Percentiles rank a stretch among this genome's conserved stretches.
Conservation (phyloP, 2,888 invertebrate species). For the Nephrotoma appendiculata region DNA sequence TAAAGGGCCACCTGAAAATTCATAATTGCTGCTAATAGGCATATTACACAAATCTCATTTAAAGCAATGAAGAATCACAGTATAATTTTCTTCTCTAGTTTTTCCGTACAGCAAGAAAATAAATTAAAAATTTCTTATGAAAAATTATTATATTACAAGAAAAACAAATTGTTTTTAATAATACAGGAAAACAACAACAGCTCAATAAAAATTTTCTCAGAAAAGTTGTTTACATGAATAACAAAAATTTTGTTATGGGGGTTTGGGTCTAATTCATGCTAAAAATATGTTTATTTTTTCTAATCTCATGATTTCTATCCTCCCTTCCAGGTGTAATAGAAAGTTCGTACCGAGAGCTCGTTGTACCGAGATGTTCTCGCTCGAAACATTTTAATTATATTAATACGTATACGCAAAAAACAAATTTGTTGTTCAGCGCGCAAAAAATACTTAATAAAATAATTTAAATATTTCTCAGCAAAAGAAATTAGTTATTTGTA, state of each 20-base stretch:
- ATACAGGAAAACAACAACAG: background rate
- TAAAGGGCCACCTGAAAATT: too few species aligned
- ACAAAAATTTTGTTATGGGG: background rate
- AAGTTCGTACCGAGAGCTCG: background rate
- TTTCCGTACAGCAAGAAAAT: background rate
- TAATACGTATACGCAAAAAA: background rate
- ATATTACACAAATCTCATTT: background rate
- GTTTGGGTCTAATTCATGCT: background rate
- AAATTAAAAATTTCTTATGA: background rate
- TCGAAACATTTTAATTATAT: background rate
- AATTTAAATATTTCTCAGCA: background rate
- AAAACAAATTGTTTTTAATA: background rate
- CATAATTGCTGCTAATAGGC: background rate
- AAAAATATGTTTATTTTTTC: background rate
- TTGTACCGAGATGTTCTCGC: background rate
- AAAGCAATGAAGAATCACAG: background rate
- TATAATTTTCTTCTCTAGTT: background rate
- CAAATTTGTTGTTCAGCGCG: background rate
- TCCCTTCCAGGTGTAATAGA: background rate
- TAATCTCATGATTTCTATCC: background rate
- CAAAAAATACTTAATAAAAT: background rate
- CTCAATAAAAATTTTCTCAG: background rate
- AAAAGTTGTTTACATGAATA: background rate
- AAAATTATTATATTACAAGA: background rate
- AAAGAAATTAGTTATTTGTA: background rate